These are phyloP conservation scores for Tribolium castaneum DNA, from an alignment of 1,140 invertebrate species.

Conservation along the genomic window DNA sequence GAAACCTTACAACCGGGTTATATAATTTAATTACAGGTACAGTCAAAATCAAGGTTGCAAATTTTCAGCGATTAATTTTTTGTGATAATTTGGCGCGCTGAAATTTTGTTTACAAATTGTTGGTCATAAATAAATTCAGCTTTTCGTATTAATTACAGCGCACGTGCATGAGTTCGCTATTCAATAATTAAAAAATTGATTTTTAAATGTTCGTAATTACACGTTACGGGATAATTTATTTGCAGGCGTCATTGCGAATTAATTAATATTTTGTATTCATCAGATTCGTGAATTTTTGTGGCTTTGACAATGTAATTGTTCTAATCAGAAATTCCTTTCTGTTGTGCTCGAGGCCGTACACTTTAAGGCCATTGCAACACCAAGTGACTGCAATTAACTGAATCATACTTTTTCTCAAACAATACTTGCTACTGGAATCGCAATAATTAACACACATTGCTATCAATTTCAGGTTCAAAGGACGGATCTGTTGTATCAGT, in stretches of 20 bases:
- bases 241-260: no score
- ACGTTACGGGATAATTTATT: no score
- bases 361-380: neutral
- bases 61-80: neutral
- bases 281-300: neutral
- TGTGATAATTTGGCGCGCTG: no score
- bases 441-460: constrained; percentile 21
- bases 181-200: neutral
- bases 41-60: neutral
- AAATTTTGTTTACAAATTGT: neutral
- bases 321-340: neutral
- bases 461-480: constrained; percentile 68
- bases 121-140: neutral
- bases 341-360: neutral
- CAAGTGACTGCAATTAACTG: neutral
- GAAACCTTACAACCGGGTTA: neutral
- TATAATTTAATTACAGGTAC: neutral
- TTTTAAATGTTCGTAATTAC: neutral
- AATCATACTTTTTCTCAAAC: neutral
- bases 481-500: constrained; percentile 68
- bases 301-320: neutral
- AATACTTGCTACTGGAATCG: neutral
- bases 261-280: no score
- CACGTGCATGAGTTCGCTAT: neutral
- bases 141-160: neutral